These are phyloP conservation scores for Cassiopea andromeda DNA, from an alignment of 30 jellyfish, hydroid and myxozoan genomes.

Conservation along the genomic window DNA sequence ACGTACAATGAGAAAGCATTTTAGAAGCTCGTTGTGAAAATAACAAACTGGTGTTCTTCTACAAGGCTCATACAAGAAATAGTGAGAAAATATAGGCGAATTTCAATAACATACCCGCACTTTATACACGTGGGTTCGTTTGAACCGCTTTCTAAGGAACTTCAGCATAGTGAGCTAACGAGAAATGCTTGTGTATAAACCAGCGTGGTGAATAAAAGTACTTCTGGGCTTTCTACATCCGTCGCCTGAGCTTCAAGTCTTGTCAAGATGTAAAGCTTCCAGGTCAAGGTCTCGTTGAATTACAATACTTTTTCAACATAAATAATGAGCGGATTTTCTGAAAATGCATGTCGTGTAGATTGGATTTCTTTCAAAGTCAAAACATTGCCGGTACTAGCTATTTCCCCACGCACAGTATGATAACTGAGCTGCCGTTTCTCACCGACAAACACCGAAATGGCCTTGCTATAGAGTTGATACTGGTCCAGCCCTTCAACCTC, in stretches of 20 bases:
- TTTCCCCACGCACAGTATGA: background rate
- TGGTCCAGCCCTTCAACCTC: background rate
- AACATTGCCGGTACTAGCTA: background rate
- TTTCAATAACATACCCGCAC: slow-evolving; percentile 21
- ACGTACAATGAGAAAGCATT: too few species aligned
- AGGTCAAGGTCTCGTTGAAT: background rate
- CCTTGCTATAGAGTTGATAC: background rate
- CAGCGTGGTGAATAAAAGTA: background rate
- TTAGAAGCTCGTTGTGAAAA: too few species aligned
- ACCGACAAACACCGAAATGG: background rate
- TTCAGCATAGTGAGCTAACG: slow-evolving; percentile 3
- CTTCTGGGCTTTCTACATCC: background rate
- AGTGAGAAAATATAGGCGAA: too few species aligned
- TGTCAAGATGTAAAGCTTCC: background rate
- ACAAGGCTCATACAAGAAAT: too few species aligned
- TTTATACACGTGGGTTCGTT: slow-evolving; percentile 33
- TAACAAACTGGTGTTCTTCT: too few species aligned
- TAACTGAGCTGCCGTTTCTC: slow-evolving; percentile 11
- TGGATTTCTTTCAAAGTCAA: slow-evolving; percentile 1
- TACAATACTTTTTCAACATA: background rate
- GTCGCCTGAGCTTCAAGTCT: background rate
- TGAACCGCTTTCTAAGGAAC: slow-evolving; percentile 15
- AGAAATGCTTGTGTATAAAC: background rate
- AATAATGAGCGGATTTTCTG: background rate
- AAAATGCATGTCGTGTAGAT: slow-evolving; percentile 31